Evolutionary conservation across 2,888 invertebrate species (phyloP), one percentile per base, ranked within the genome.

Genomic region (Pyrrhosoma nymphula): DNA sequence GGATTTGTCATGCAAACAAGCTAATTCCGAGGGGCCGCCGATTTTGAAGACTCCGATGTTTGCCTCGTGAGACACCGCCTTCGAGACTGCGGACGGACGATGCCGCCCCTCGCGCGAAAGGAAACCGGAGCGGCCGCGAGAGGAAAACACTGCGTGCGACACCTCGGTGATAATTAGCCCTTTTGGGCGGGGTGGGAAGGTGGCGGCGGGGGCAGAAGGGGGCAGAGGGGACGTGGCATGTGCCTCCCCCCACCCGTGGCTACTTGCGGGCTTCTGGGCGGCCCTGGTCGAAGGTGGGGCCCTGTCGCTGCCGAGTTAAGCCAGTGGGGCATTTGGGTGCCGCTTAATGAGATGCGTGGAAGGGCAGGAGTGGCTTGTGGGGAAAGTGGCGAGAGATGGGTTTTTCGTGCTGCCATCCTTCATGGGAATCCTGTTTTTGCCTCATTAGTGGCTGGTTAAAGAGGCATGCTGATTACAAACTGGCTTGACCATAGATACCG

Each of bases 1-100:
- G 47, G 63, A 93, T 93, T 93, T 93, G 93, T 69, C 93, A 69
- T 69, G 93, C 93, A 93, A 93, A 93, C 69, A 93, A 93, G 93
- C 75, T 82, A 82, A 82, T 82, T 82, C 82, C 12, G 82, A 16
- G 82, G 30, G 35, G 1, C 35, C 82, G 1, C 35, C 82, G 82
- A 82, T 82, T 82, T 35, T 30, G 82, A 35, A 82, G 82, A 35
- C 82, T 35, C 82, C 82, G 82, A 14, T 82, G 82, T 82, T 69
- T 69, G 69, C n/a, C 20, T n/a, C 69, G 69, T n/a, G 82, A 8
- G 82, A 35, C 82, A 35, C 30, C 82, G 35, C 69, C 69, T 69
- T 60, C 26, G 69, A 26, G 26, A 69, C 69, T 69, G 12, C n/a
- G n/a, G 69, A 26, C 69, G 2, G 47, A 2, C 10, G n/a, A 69